Evolutionary conservation across 2,113 vertebrate species (phyloP), one percentile per base, ranked within the genome.

Genomic region (Platichthys flesus): DNA sequence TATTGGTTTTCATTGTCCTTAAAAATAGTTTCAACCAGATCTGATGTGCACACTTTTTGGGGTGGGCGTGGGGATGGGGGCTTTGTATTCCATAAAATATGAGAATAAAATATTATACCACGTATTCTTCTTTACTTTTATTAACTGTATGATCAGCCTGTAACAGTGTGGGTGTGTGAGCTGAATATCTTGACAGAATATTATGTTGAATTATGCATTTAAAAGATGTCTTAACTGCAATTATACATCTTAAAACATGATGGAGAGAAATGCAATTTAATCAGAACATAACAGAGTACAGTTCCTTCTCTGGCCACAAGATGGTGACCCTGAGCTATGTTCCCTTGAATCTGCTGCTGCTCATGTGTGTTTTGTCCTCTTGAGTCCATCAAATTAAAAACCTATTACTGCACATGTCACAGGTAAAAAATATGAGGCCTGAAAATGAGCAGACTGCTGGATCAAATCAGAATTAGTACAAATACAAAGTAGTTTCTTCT

Each of bases 21-120:
- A 37, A 56, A 71, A 62, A 71, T 85, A 79, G 75, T 85, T 88
- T 83, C 76, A 77, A 77, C 79, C 81, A 75, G 76, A 79, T 83
- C 64, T 70, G 69, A 91, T 82, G 88, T 85, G 83, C 85, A 86
- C 82, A 85, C 71, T 18, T 84, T 84, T 74, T 54, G 31, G 71
- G 35, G 4, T 31, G 20, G 65, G 73, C 57, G 12, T 54, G 56
- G 23, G 77, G 51, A 21, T 5, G 20, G 54, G 76, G 84, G 88
- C 88, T 94, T 94, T 94, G 91, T 93, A 93, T 93, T 93, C 89
- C 87, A 89, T 91, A 87, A 93, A 91, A 88, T 89, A 91, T 89
- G 75, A 90, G 79, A 92, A 94, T 93, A 93, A 93, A 94, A 90
- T 90, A 89, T 89, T 89, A 90, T 91, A 90, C 86, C 88, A 89